Conservation (phyloP, 2,888 invertebrate genomes). For the Melanotus villosus region DNA sequence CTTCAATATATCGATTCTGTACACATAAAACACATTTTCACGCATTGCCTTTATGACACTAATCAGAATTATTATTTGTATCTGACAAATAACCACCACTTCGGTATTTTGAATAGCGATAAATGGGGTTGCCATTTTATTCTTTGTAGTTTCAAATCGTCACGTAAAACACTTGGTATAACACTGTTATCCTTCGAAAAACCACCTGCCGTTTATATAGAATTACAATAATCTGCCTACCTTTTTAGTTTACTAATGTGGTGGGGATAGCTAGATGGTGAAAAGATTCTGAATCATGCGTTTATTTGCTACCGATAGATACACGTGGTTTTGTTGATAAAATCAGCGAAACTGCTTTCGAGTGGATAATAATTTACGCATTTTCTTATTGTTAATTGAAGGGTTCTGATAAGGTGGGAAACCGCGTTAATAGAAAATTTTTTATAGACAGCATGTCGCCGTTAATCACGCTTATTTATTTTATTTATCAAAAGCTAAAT, state of each 20-base stretch:
- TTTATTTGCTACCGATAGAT: neutral
- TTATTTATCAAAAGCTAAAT: too few species aligned
- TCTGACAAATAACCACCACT: slow-evolving; percentile 14
- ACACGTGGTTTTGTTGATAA: neutral
- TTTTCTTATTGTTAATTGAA: neutral
- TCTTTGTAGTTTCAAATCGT: too few species aligned
- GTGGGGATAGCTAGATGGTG: neutral
- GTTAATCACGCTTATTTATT: neutral
- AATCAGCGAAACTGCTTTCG: neutral
- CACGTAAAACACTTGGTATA: neutral
- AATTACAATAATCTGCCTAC: neutral
- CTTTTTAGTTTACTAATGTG: too few species aligned
- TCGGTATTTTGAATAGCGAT: slow-evolving; percentile 6
- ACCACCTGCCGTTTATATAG: neutral
- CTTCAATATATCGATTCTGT: slow-evolving; percentile 21
- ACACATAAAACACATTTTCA: slow-evolving; percentile 17
- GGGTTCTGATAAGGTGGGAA: neutral
- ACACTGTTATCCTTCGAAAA: neutral
- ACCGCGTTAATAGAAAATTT: neutral
- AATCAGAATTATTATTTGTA: slow-evolving; percentile 20
- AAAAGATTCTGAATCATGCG: neutral
- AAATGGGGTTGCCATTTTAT: slow-evolving; percentile 29
- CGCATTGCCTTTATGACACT: slow-evolving; percentile 11
- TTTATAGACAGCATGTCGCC: neutral
- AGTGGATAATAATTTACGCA: neutral